Evolutionary conservation across 2,797 vertebrate species (phyloP), one percentile per base, ranked within the genome.

Genomic region (Aythya fuligula): DNA sequence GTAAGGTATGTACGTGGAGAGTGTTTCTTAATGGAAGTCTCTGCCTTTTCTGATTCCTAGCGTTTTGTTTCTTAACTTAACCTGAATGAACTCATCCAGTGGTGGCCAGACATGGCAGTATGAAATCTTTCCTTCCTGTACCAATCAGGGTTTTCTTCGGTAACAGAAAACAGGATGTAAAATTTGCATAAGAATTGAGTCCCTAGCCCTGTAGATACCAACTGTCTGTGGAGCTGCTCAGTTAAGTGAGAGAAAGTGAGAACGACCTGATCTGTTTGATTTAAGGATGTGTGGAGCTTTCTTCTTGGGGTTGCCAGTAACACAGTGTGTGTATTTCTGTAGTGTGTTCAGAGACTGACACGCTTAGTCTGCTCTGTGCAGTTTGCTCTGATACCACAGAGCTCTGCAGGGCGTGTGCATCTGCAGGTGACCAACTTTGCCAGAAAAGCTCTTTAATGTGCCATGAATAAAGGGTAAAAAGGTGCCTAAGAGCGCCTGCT

Each of bases 241-340:
- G 19, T 41, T 54, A 41, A 61, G 22, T 53, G 43, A 58, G 16
- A 53, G 60, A 58, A 72, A 85, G 39, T 41, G 30, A 72, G 47
- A 80, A 38, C 4, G 3, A 4, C 65, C 27, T 75, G 58, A 32
- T 34, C 16, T 58, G 1, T 62, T 49, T 58, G n/a, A 47, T 47
- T 8, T 47, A 34, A 67, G 38, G 56, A 32, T 51, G 32, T 0
- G 0, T 3, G 43, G 64, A 45, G 43, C 43, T 85, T 81, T 53
- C 45, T 65, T 79, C 36, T 67, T 53, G 54, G 19, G n/a, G 22
- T 69, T 85, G 17, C 9, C 60, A 41, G 60, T 53, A 73, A 36
- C 2, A 4, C 30, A 38, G 11, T 3, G 0, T 47, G 14, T 67
- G 0, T 54, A 12, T 72, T 85, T 81, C 19, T 47, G 49, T 47